Base-by-base conservation (phyloP, 1,140 invertebrate species). In the Drosophila mauritiana region DNA sequence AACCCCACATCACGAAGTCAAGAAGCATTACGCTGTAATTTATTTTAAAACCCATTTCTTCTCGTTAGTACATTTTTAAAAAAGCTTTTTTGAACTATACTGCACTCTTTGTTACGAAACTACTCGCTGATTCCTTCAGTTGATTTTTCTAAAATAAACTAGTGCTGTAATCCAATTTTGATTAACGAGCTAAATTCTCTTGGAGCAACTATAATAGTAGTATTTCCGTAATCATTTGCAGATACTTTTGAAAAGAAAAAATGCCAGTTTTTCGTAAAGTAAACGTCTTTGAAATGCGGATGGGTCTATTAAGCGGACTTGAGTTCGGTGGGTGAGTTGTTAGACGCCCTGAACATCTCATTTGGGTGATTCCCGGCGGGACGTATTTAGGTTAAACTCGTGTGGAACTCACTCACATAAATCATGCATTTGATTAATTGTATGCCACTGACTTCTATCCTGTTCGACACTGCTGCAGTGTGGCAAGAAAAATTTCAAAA, bases 341-440 rank as follows among this genome's bases (percentile, higher is more conserved):
- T 15, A 12, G 49, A 45, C 57, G 40, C 34, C 48, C 52, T 36
- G 11, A 75, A 75, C 73, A 75, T 75, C 73, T 75, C 73, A 75
- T 78, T 77, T 64, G 74, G 56, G 45, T 45, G 43, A 57, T 25
- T 75, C 61, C 62, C 73, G 54, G 22, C 77, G 61, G 69, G 77
- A 74, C 55, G 45, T 58, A 78, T 86, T 81, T 80, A 84, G 81
- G 80, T 85, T 85, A 85, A 73, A 59, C 67, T 65, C 58, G 76
- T 52, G 59, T 74, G 69, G 70, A 61, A 63, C 57, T 54, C 55
- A 51, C 54, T 55, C 58, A 65, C 84, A 81, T 85, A 86, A 86
- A 85, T 85, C 82, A 86, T 85, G 78, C 72, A 86, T 85, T 85
- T 85, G 82, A 85, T 85, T 85, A 85, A 85, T 85, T 81, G 74